Evolutionary conservation across 2,888 invertebrate genomes (phyloP), one percentile per base, ranked within the genome.

Genomic region (Macroteleia sp.): DNA sequence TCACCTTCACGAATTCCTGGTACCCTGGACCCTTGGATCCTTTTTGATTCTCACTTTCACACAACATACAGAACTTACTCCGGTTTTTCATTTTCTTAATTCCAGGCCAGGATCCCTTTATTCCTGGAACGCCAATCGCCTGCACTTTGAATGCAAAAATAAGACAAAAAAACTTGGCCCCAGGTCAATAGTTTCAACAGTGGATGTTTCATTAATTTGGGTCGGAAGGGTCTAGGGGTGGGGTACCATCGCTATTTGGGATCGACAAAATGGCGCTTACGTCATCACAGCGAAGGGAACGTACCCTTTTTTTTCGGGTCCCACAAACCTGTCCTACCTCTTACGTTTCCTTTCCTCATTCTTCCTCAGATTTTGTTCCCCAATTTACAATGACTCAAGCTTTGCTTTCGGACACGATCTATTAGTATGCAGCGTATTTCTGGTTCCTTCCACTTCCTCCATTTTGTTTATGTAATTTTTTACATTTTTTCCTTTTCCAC

Each of bases 1-100:
- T 74, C 59, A 74, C 67, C 59, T 74, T 67, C 61, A 74, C 54
- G 32, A 66, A 59, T 74, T 56, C 67, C 48, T 36, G 41, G 46
- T 57, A 64, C 52, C 17, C 20, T 42, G 56, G 36, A 66, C 56
- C 67, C 76, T 70, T 76, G 48, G 32, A 16, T 62, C 67, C 42
- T 69, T 48, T 32, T 69, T 20, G 48, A 32, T 44, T 28, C 34
- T 36, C 52, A 46, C 46, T 66, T 66, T 64, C 56, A 50, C 64
- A 12, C 20, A 12, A 39, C 16, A 16, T 25, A 42, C 44, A 17
- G 22, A 34, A 16, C 22, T 41, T 39, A 22, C 34, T 12, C 14
- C 36, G 44, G 52, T 44, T 54, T 50, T 57, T n/a, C 62, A 50
- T 73, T 73, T 64, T 42, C 39, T 62, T 62, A 62, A 71, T 62